Base-by-base conservation (phyloP, 2,888 invertebrate genomes). In the Lagria hirta region DNA sequence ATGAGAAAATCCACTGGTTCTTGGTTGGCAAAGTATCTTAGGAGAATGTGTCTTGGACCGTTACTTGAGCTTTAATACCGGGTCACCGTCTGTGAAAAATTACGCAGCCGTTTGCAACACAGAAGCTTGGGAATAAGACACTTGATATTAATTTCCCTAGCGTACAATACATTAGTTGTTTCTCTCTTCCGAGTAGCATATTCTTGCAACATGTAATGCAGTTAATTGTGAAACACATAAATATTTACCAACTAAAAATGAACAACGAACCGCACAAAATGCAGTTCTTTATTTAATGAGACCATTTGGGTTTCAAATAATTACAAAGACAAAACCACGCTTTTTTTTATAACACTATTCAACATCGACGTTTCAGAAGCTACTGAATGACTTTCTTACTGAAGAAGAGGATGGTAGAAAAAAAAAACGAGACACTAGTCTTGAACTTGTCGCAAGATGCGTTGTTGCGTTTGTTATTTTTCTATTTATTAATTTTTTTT, bases 91-190 rank as follows among this genome's bases (percentile, higher is more conserved):
- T 66, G 67, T 68, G 69, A 69, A 69, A 69, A 70, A 69, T 69
- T 68, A 66, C 64, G 64, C 63, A 62, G 67, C 68, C 64, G 66
- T 69, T 69, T 68, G 64, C 68, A 65, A 62, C 66, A 64, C 64
- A 66, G 64, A 62, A 67, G 68, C 68, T 65, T 64, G 68, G 70
- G 69, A 71, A 70, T 71, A 72, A 71, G 71, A 71, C 70, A 71
- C 70, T 71, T 70, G 71, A 70, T 71, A 72, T 72, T 72, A 72
- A 72, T 72, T 72, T 72, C 72, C 72, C 72, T 65, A 62, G 71
- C 62, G 72, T 67, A 65, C 71, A 69, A 72, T 70, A 72, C 67
- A 70, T 72, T 71, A 71, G 70, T 69, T 69, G 69, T 68, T 70
- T 68, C 68, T 67, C 68, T 70, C 67, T 64, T 65, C 61, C 61